phyloP scores from a whole-genome alignment of 2,888 invertebrate species.

The Apoda limacodes region DNA sequence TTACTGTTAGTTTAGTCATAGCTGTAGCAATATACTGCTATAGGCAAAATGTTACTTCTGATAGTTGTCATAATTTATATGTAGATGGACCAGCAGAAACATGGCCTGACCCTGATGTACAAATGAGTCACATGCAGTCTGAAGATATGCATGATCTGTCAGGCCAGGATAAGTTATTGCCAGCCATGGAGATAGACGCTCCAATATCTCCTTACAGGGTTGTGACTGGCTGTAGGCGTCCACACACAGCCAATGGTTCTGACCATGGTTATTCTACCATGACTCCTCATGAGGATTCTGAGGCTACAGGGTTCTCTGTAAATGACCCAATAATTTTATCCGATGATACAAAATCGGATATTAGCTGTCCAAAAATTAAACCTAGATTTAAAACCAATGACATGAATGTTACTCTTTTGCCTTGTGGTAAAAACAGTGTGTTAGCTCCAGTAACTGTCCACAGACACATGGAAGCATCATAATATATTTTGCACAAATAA shows the following conservation, averaged over 20 bases:
- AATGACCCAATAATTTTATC: constrained; percentile 72
- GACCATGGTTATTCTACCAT: constrained; percentile 96
- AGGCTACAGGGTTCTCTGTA: constrained; percentile 81
- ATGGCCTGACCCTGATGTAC: constrained; percentile 71
- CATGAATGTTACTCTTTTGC: constrained; percentile 58
- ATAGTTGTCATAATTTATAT: constrained; percentile 62
- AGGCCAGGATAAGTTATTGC: constrained; percentile 75
- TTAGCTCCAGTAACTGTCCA: constrained; percentile 92
- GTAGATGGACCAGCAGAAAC: constrained; percentile 62
- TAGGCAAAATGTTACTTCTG: constrained; percentile 72
- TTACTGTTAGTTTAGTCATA: constrained; percentile 83
- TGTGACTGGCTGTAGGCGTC: constrained; percentile 82
- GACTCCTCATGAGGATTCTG: constrained; percentile 92
- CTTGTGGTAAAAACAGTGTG: constrained; percentile 70
- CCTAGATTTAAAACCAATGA: constrained; percentile 50
- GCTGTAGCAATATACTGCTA: constrained; percentile 89
- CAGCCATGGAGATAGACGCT: constrained; percentile 71
- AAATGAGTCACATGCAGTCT: constrained; percentile 79
- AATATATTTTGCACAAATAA: constrained; percentile 26
- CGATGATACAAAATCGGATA: constrained; percentile 63
- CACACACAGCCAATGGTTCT: constrained; percentile 82
- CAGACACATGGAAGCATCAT: constrained; percentile 86
- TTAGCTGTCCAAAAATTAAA: constrained; percentile 69
- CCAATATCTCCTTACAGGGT: constrained; percentile 90
- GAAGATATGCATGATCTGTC: constrained; percentile 76